Percentiles rank a stretch among this genome's conserved stretches.
Conservation (phyloP, 2,113 vertebrate species). For the Hirundichthys speculiger region DNA sequence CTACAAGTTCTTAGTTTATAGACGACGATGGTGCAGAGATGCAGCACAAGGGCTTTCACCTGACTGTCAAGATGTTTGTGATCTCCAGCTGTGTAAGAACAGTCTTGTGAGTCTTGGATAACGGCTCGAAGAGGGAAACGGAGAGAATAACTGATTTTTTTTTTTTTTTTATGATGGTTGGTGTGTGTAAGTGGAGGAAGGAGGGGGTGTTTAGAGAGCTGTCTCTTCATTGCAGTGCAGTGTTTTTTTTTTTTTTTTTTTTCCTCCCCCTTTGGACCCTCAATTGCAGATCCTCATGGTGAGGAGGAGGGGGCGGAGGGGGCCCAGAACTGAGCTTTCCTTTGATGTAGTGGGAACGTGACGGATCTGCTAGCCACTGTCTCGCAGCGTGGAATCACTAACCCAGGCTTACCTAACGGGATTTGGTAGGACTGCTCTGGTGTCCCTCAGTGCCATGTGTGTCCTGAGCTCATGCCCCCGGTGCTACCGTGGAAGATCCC, state of each 20-base stretch:
- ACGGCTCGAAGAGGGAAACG: slow-evolving; percentile 34
- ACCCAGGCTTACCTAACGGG: slow-evolving; percentile 83
- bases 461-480: slow-evolving; percentile 71
- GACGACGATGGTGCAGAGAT: slow-evolving; percentile 16
- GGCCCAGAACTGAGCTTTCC: slow-evolving; percentile 55
- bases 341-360: slow-evolving; percentile 82
- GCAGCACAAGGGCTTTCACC: slow-evolving; percentile 21
- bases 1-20: slow-evolving; percentile 3
- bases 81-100: slow-evolving; percentile 38
- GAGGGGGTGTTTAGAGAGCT: slow-evolving; percentile 20
- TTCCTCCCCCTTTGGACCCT: slow-evolving; percentile 60
- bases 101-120: slow-evolving; percentile 28
- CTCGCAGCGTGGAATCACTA: slow-evolving; percentile 83
- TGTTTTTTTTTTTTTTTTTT: slow-evolving; percentile 25
- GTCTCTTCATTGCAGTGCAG: slow-evolving; percentile 27
- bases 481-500: slow-evolving; percentile 71
- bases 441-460: slow-evolving; percentile 74
- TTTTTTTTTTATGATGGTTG: slow-evolving; percentile 18
- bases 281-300: slow-evolving; percentile 66
- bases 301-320: slow-evolving; percentile 48
- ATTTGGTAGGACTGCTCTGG: slow-evolving; percentile 76
- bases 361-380: slow-evolving; percentile 80
- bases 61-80: slow-evolving; percentile 34
- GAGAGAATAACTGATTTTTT: slow-evolving; percentile 26
- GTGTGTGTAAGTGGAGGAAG: background rate